Conservation (phyloP, 2,888 invertebrate species). For the Glaucopsyche alexis region DNA sequence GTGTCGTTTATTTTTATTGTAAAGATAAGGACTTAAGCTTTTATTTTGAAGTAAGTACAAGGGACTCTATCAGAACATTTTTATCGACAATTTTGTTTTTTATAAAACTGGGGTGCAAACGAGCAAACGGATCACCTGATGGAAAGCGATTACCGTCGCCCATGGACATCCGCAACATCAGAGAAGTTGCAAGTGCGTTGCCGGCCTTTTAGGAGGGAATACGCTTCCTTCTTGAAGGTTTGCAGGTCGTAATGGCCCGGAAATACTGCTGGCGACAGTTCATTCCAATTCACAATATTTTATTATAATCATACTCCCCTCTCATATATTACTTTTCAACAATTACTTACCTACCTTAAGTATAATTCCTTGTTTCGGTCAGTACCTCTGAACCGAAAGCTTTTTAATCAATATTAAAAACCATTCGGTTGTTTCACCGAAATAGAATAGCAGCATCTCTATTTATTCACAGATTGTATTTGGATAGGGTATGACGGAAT, state of each 20-base stretch:
- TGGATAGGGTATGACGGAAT: constrained; percentile 28
- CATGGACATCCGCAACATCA: no score
- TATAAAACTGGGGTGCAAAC: no score
- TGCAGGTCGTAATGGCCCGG: no score
- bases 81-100: background rate
- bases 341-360: background rate
- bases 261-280: no score
- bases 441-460: background rate
- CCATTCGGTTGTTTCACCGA: background rate
- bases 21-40: constrained; percentile 15
- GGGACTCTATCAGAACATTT: background rate
- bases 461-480: constrained; percentile 30
- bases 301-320: no score
- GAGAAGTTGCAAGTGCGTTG: no score
- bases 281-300: no score
- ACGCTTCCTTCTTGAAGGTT: no score
- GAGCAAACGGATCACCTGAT: no score
- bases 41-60: constrained; percentile 14
- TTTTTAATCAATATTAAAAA: background rate
- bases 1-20: constrained; percentile 14
- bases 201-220: no score
- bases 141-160: no score
- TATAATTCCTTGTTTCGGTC: background rate
- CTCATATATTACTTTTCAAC: background rate
- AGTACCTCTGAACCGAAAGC: no score